Base-by-base conservation (phyloP, 37 sponge, comb jelly and placozoan genomes). In the Bolinopsis microptera region DNA sequence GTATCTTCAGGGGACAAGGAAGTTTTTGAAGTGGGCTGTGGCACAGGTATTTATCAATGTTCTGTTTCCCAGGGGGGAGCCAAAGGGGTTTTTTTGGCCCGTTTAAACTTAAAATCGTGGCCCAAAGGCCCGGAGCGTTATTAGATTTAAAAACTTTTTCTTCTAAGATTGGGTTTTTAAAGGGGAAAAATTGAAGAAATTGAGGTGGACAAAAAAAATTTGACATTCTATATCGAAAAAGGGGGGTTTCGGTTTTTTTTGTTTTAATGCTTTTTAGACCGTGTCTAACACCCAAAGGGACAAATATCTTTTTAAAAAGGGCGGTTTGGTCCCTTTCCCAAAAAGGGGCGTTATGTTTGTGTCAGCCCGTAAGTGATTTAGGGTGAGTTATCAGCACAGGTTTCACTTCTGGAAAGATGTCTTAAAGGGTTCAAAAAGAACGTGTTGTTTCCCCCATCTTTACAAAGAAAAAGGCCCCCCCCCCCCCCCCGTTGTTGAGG, bases 1-100 rank as follows among this genome's bases (percentile, higher is more conserved):
- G 18, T 0, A 3, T 86, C 8, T 86, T 86, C 61, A 41, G n/a
- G 3, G 3, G 61, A 38, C 28, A 39, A n/a, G 30, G n/a, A 38
- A 21, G 61, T 86, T 0, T 38, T 86, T 2, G 90, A 86, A 39
- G 61, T 86, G 1, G 90, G 90, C 23, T 86, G 90, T 86, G 90
- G 90, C 16, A 86, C 90, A 22, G 90, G 90, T 16, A 86, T 86
- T 41, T 86, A 2, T 86, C 90, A 23, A 86, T 86, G 90, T 86
- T 86, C 30, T 86, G 90, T n/a, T 86, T 40, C 90, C 24, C 3
- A 41, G n/a, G 90, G 61, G 0, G 90, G 90, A 2, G 90, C 90
- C 1, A n/a, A n/a, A n/a, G n/a, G 24, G 13, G 1, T 39, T 48
- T 41, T 40, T 86, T 13, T 25, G 30, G 13, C 48, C 90, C 18